Conservation (phyloP, 2,888 invertebrate genomes). For the Malacosoma neustria region DNA sequence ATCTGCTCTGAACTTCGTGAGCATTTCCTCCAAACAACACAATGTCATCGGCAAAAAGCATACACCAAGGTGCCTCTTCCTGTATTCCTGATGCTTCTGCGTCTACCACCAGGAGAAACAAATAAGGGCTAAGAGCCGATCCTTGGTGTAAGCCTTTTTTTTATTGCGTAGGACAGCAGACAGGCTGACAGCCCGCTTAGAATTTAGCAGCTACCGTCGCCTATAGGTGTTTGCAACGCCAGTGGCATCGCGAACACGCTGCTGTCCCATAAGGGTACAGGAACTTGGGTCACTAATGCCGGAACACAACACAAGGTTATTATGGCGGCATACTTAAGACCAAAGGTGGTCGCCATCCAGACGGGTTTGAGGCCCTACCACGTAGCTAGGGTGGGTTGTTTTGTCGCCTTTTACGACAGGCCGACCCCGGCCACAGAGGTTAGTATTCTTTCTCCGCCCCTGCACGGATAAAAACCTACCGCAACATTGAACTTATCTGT, state of each 20-base stretch:
- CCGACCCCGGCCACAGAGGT: neutral
- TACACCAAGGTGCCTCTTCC: no score
- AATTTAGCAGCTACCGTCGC: neutral
- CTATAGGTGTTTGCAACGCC: neutral
- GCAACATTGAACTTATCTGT: no score
- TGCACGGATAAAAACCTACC: neutral
- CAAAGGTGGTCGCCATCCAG: neutral
- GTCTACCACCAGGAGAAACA: no score
- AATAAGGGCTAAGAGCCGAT: no score
- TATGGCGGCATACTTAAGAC: neutral
- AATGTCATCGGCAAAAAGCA: no score
- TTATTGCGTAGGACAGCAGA: neutral
- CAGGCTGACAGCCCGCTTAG: neutral
- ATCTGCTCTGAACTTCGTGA: no score
- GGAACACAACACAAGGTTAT: neutral
- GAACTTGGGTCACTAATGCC: neutral
- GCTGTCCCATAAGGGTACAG: neutral
- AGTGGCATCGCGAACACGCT: neutral
- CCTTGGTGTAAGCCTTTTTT: no score
- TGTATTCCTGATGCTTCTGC: no score
- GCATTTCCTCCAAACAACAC: no score
- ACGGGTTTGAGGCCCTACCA: neutral
- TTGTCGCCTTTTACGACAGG: neutral
- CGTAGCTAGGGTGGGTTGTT: neutral
- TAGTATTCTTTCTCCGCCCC: neutral